Evolutionary conservation across 1,140 invertebrate species (phyloP).

Genomic region (Apocrypta bakeri): DNA sequence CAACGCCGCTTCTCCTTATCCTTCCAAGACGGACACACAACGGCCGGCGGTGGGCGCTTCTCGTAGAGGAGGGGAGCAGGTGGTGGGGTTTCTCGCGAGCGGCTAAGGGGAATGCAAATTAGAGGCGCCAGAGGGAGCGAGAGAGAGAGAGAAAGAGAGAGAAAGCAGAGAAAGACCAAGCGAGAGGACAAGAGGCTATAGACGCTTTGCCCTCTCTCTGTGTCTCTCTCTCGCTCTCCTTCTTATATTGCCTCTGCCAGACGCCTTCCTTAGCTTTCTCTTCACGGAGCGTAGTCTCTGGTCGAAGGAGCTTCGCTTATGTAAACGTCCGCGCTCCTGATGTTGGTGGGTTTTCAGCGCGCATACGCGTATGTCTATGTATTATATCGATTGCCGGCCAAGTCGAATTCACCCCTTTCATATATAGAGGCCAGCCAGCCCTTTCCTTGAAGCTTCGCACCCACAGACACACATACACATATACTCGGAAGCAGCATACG

Average conservation of each 20-base stretch:
- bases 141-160: conserved; percentile 57
- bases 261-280: conserved; percentile 43
- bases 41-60: conserved; percentile 47
- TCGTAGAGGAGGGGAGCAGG: conserved; percentile 32
- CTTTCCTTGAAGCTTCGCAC: not conserved
- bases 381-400: conserved; percentile 72
- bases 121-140: conserved; percentile 70
- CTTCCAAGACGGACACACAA: conserved; percentile 70
- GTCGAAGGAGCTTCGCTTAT: conserved; percentile 69
- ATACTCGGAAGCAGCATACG: too few relatives aligned
- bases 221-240: not conserved
- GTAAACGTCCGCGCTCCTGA: conserved; percentile 64
- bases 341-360: conserved; percentile 37
- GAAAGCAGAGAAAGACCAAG: conserved; percentile 21
- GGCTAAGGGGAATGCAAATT: conserved; percentile 74
- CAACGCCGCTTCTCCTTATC: conserved; percentile 42
- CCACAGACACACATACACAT: too few relatives aligned
- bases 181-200: conserved; percentile 56
- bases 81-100: conserved; percentile 54
- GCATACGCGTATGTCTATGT: conserved; percentile 61
- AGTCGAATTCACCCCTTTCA: conserved; percentile 54
- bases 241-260: conserved; percentile 14
- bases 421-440: too few relatives aligned
- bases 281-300: conserved; percentile 61
- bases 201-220: conserved; percentile 37